Evolutionary conservation across 1,140 invertebrate genomes (phyloP), one percentile per base, ranked within the genome.

Genomic region (Drosophila subpulchrella): DNA sequence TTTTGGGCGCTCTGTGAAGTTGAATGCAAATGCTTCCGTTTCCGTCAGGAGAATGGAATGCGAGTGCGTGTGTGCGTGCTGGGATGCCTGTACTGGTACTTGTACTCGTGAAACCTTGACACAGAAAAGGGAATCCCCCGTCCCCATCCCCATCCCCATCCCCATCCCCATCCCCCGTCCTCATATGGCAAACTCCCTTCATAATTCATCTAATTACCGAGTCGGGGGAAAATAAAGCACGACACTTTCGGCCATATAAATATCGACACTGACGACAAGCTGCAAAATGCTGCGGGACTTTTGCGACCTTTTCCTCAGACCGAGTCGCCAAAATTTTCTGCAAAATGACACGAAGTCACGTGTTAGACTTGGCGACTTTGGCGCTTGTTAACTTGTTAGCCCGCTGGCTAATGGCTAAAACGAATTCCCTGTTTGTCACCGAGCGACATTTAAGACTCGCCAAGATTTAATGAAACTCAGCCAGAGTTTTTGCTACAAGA

Each of bases 281-380:
- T 58, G 62, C 53, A 61, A 60, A 60, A 60, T 59, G 74, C 68
- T 74, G 24, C 70, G 59, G 67, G 54, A 10, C 32, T 34, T 10
- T 3, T 10, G 70, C 67, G 47, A 81, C 57, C 70, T 71, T 67
- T 59, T 51, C 62, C 44, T 32, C 32, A 48, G 51, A 32, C 47
- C 11, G 4, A 55, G 55, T 68, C 76, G 46, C 44, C 66, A 61
- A 81, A 89, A 89, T 89, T 88, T 78, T 78, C 62, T 78, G 77
- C 75, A 88, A 88, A 88, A 88, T 84, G 84, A 88, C 84, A 88
- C 84, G 84, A 89, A 88, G 84, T 88, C 84, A 88, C 84, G 84
- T 88, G 84, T 88, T 88, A 83, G 75, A 89, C 74, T 88, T 88
- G 85, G 83, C 75, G 83, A 88, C 83, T 89, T 88, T 83, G 84